Evolutionary conservation across 1,140 invertebrate genomes (phyloP).

Genomic region (Sinonovacula constricta): DNA sequence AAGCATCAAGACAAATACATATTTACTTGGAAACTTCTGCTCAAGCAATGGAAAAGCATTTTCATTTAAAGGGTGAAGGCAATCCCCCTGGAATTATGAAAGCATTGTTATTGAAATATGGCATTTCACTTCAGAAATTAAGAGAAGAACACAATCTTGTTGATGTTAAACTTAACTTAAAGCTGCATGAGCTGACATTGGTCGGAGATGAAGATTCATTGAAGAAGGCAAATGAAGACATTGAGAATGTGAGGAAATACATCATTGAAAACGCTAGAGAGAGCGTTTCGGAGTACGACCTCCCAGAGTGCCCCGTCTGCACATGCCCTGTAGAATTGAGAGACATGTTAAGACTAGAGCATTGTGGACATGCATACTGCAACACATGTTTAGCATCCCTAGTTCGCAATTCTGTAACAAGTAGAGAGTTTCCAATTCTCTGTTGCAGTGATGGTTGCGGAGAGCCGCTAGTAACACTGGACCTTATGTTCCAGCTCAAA

Average conservation of each 20-base stretch:
- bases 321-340: constrained; percentile 61
- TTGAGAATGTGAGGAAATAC: constrained; percentile 40
- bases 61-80: constrained; percentile 52
- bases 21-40: constrained; percentile 52
- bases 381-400: constrained; percentile 60
- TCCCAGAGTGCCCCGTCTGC: constrained; percentile 69
- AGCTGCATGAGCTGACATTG: constrained; percentile 59
- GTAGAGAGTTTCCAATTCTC: constrained; percentile 59
- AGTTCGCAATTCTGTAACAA: constrained; percentile 45
- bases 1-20: constrained; percentile 46
- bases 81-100: constrained; percentile 71
- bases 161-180: constrained; percentile 54
- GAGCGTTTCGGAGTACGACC: not conserved
- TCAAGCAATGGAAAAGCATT: constrained; percentile 29
- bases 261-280: not conserved
- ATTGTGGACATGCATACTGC: constrained; percentile 74
- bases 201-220: constrained; percentile 58
- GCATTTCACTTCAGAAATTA: constrained; percentile 51
- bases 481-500: constrained; percentile 52
- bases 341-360: constrained; percentile 66
- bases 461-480: constrained; percentile 53
- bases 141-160: constrained; percentile 38
- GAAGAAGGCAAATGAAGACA: constrained; percentile 34
- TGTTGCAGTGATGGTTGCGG: constrained; percentile 66
- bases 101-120: constrained; percentile 57